phyloP scores from a whole-genome alignment of 2,888 invertebrate genomes.

The Galeopsomyia nigrocyanea region DNA sequence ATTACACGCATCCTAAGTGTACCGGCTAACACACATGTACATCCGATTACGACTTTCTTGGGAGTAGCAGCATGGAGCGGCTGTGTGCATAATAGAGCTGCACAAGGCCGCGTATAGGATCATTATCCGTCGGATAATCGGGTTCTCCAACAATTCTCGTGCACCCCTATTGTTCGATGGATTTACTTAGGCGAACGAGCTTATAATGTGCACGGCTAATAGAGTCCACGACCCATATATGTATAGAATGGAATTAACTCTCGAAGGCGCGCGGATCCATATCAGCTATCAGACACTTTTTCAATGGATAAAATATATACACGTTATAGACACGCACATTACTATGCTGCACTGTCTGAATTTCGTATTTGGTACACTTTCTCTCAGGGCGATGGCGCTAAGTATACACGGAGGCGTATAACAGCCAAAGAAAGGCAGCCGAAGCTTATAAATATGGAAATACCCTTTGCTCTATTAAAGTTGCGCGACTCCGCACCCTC shows the following conservation, averaged over 20 bases:
- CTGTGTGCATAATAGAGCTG: not conserved
- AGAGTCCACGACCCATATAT: not conserved
- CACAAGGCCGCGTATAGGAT: not conserved
- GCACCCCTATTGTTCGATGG: constrained; percentile 22
- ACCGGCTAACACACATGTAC: not conserved
- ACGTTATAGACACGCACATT: too few species aligned
- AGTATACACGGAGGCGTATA: too few species aligned
- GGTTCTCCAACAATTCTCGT: constrained; percentile 12
- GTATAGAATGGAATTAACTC: too few species aligned
- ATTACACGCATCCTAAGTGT: too few species aligned
- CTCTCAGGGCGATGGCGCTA: too few species aligned
- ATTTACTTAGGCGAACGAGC: constrained; percentile 15
- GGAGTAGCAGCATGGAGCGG: too few species aligned
- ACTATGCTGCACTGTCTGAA: too few species aligned
- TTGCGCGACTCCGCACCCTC: not conserved
- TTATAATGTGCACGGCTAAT: constrained; percentile 19
- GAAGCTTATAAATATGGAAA: constrained; percentile 42
- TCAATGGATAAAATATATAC: too few species aligned
- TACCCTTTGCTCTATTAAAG: constrained; percentile 34
- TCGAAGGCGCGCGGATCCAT: too few species aligned
- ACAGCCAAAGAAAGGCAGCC: constrained; percentile 14
- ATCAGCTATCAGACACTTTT: too few species aligned
- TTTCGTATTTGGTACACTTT: too few species aligned
- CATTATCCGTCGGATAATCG: constrained; percentile 5
- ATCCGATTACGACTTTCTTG: not conserved